phyloP scores from a whole-genome alignment of 1,140 invertebrate genomes.

The Meloidogyne hapla region DNA sequence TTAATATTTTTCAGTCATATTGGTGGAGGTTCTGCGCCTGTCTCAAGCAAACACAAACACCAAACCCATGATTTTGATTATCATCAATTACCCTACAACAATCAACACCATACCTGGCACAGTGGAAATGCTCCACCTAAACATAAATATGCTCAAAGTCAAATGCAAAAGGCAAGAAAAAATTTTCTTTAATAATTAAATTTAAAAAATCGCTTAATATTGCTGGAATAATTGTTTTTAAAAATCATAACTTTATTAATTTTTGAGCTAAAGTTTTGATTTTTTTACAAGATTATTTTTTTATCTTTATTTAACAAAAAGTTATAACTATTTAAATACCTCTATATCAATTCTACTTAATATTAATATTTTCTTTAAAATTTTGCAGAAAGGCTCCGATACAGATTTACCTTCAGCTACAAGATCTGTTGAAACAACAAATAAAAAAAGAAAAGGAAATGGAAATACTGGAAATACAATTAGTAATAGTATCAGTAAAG shows the following conservation, averaged over 20 bases:
- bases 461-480: neutral
- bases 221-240: neutral
- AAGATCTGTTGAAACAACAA: conserved; percentile 13
- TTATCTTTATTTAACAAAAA: neutral
- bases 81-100: conserved; percentile 13
- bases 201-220: neutral
- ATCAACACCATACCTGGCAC: conserved; percentile 17
- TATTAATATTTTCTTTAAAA: too few relatives aligned
- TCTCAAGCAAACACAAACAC: conserved; percentile 22
- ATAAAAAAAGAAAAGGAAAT: neutral
- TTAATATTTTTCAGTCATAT: neutral
- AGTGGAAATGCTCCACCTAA: conserved; percentile 23
- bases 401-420: conserved; percentile 9
- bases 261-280: neutral
- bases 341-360: too few relatives aligned
- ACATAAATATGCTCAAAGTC: conserved; percentile 6
- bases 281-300: neutral
- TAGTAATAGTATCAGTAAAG: neutral
- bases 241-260: neutral
- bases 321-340: neutral
- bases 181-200: neutral
- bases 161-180: conserved; percentile 12
- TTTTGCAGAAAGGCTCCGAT: conserved; percentile 24
- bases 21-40: conserved; percentile 10
- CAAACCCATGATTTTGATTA: conserved; percentile 8